These are phyloP conservation scores for Stichopus chloronotus DNA, from an alignment of 35 echinoderm and acorn worm genomes.

Conservation along the genomic window DNA sequence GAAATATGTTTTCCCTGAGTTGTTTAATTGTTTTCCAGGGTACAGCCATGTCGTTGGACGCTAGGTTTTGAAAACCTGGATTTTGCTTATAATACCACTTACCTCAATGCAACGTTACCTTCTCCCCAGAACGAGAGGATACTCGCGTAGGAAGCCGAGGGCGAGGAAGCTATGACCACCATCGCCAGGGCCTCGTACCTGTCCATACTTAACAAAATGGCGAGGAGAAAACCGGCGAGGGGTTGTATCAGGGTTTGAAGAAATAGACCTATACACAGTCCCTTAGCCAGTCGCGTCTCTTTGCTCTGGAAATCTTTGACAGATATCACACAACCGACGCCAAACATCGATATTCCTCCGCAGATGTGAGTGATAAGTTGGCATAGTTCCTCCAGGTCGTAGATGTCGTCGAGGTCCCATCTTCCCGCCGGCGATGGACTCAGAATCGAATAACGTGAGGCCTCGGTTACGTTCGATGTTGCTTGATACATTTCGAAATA, in stretches of 20 bases:
- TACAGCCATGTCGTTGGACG: too few species aligned
- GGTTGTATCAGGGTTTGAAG: constrained; percentile 71
- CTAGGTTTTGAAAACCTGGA: too few species aligned
- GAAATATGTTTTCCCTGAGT: too few species aligned
- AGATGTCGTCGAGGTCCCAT: constrained; percentile 46
- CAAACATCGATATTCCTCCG: constrained; percentile 53
- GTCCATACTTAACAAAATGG: constrained; percentile 23
- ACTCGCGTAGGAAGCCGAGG: constrained; percentile 53
- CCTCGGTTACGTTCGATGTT: neutral
- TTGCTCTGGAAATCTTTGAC: constrained; percentile 68
- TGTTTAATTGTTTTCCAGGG: too few species aligned
- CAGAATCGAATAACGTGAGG: neutral
- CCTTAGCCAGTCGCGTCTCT: constrained; percentile 61
- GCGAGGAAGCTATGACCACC: constrained; percentile 39
- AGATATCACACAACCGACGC: constrained; percentile 65
- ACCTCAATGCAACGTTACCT: constrained; percentile 51
- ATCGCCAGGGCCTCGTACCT: constrained; percentile 56
- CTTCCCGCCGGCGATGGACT: neutral
- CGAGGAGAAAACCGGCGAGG: constrained; percentile 55
- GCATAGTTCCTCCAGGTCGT: constrained; percentile 29
- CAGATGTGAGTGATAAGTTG: constrained; percentile 49
- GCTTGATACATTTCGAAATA: too few species aligned
- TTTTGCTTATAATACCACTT: neutral
- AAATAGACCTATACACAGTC: constrained; percentile 49
- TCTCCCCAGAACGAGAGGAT: constrained; percentile 64